A percentile compares a stretch with the other conserved stretches of the same genome.
These are phyloP conservation scores for Cheiracanthium punctorium DNA, from an alignment of 2,888 invertebrate genomes.

Conservation along the genomic window DNA sequence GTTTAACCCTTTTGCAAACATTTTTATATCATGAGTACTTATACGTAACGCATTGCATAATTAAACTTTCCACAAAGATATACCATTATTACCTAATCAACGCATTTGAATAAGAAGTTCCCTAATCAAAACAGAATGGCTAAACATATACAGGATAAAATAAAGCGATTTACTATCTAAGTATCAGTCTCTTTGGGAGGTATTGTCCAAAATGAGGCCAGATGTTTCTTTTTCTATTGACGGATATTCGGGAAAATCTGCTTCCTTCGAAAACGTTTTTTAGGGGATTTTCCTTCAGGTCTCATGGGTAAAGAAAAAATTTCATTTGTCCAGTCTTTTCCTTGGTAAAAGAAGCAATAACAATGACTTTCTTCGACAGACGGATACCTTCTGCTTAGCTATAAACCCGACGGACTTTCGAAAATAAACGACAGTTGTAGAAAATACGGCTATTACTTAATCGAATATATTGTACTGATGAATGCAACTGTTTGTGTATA, in stretches of 20 bases:
- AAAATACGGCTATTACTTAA: not conserved
- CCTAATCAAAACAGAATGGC: constrained; percentile 17
- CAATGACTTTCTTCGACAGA: constrained; percentile 55
- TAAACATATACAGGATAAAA: constrained; percentile 8
- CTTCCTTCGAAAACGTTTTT: constrained; percentile 22
- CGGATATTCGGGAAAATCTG: constrained; percentile 47
- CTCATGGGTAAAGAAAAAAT: constrained; percentile 53
- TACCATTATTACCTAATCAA: no score
- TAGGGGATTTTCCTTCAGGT: constrained; percentile 49
- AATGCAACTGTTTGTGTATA: not conserved
- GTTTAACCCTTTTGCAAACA: no score
- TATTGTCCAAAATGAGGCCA: constrained; percentile 51
- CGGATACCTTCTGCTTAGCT: constrained; percentile 35
- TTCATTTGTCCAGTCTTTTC: constrained; percentile 52
- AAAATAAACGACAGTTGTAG: constrained; percentile 25
- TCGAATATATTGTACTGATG: not conserved
- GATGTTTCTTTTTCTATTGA: constrained; percentile 48
- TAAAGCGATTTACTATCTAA: not conserved
- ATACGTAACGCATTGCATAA: no score
- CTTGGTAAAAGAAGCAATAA: constrained; percentile 43
- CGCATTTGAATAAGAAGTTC: not conserved
- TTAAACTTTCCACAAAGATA: no score
- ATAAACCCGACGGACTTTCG: constrained; percentile 27
- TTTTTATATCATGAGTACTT: no score
- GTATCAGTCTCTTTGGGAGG: constrained; percentile 38